Evolutionary conservation across 2,797 vertebrate species (phyloP).

Genomic region (Neoniphon sammara): DNA sequence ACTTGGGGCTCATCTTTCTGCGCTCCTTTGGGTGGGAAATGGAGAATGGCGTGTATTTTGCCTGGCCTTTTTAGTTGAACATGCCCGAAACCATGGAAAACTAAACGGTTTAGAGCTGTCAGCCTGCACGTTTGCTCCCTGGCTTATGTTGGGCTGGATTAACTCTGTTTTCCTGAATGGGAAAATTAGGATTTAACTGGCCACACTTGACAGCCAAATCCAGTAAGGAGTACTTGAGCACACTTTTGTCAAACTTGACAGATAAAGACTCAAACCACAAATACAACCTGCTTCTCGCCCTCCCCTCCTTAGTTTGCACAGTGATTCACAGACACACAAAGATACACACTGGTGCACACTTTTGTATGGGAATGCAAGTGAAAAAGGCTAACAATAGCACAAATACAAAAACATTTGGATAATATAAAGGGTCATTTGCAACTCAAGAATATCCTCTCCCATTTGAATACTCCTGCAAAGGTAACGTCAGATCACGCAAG

Average conservation of each 20-base stretch:
- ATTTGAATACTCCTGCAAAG: slow-evolving; percentile 47
- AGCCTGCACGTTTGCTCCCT: slow-evolving; percentile 3
- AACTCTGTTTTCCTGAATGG: neutral
- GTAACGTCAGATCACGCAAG: slow-evolving; percentile 43
- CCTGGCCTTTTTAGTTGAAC: slow-evolving; percentile 31
- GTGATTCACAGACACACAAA: slow-evolving; percentile 22
- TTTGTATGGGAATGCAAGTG: slow-evolving; percentile 47
- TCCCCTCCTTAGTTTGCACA: neutral
- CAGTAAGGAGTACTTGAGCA: neutral
- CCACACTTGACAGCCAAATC: slow-evolving; percentile 12
- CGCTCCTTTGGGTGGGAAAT: slow-evolving; percentile 33
- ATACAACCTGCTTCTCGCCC: neutral
- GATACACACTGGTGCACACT: slow-evolving; percentile 38
- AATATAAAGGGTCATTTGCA: slow-evolving; percentile 36
- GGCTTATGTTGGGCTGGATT: neutral
- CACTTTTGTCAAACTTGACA: slow-evolving; percentile 6
- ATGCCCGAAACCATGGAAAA: slow-evolving; percentile 4
- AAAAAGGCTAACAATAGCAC: slow-evolving; percentile 57
- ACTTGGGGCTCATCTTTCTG: slow-evolving; percentile 61
- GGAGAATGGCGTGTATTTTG: slow-evolving; percentile 28
- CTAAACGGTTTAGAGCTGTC: neutral
- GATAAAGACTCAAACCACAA: slow-evolving; percentile 29
- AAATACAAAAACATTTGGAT: slow-evolving; percentile 40
- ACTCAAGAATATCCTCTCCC: slow-evolving; percentile 30
- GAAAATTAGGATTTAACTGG: slow-evolving; percentile 4